Percentiles rank a stretch among this genome's conserved stretches.
These are phyloP conservation scores for Protomyctophum bolini DNA, from an alignment of 2,113 vertebrate species.

Conservation along the genomic window DNA sequence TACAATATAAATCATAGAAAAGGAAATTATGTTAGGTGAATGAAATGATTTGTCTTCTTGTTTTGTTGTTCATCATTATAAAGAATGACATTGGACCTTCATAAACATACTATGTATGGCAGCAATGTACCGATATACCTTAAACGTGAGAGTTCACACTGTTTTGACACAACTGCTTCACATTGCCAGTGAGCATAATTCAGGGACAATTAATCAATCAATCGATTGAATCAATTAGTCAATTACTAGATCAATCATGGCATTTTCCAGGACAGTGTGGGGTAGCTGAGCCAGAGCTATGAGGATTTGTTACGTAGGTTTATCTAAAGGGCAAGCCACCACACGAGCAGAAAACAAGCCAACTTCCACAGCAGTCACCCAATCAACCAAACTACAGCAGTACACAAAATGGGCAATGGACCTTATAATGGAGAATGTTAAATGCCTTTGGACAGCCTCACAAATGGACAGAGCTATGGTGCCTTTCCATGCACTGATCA, in stretches of 20 bases:
- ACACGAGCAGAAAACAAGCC: conserved; percentile 79
- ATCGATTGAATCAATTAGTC: not conserved
- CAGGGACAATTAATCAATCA: conserved; percentile 38
- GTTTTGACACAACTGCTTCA: not conserved
- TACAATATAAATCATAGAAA: not conserved
- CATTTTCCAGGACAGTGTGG: conserved; percentile 17
- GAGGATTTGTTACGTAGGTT: conserved; percentile 81
- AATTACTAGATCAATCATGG: conserved; percentile 25
- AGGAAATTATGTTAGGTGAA: conserved; percentile 40
- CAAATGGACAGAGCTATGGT: not conserved
- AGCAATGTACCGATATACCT: conserved; percentile 12
- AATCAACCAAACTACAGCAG: conserved; percentile 30
- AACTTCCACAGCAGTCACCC: conserved; percentile 28
- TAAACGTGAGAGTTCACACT: not conserved
- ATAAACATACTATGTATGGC: conserved; percentile 1
- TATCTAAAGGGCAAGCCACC: conserved; percentile 85
- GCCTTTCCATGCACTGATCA: conserved; percentile 26
- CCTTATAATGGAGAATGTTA: conserved; percentile 60
- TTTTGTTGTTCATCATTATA: conserved; percentile 31
- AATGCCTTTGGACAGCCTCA: conserved; percentile 18
- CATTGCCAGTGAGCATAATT: conserved; percentile 4
- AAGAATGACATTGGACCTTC: conserved; percentile 8
- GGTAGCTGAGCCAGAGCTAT: conserved; percentile 1
- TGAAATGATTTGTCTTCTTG: conserved; percentile 26
- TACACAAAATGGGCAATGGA: conserved; percentile 41